Percentiles rank a stretch among this genome's conserved stretches.
These are phyloP conservation scores for Oligia fasciuncula DNA, from an alignment of 2,888 invertebrate species.

Conservation along the genomic window DNA sequence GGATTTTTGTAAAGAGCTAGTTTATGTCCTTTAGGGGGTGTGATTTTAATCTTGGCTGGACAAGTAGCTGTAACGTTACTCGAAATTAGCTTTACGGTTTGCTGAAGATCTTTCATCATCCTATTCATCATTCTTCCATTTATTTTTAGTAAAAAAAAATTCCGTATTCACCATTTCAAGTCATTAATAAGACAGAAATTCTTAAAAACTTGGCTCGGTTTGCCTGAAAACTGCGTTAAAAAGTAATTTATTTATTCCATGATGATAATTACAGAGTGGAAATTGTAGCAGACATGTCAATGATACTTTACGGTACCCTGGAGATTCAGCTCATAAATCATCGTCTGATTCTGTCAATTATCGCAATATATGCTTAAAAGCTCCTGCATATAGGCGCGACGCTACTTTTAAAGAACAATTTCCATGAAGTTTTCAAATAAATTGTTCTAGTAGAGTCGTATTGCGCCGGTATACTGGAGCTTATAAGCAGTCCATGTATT, in stretches of 20 bases:
- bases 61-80: background rate
- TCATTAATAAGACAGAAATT: background rate
- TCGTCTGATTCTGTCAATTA: slow-evolving; percentile 4
- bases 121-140: too few relatives aligned
- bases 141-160: too few relatives aligned
- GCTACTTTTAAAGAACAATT: too few relatives aligned
- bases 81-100: background rate
- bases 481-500: too few relatives aligned
- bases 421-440: too few relatives aligned
- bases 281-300: slow-evolving; percentile 18
- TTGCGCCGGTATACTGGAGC: too few relatives aligned
- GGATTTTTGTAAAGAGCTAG: slow-evolving; percentile 15
- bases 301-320: slow-evolving; percentile 14
- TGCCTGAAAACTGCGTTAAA: background rate
- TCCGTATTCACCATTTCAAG: too few relatives aligned
- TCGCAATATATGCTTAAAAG: background rate
- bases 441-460: too few relatives aligned
- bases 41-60: background rate
- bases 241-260: background rate
- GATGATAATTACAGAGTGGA: background rate
- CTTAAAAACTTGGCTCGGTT: background rate
- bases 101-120: background rate
- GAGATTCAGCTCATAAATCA: slow-evolving; percentile 8
- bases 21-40: slow-evolving; percentile 1
- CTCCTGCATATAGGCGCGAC: too few relatives aligned